Evolutionary conservation across 2,888 invertebrate species (phyloP).

Genomic region (Lepidocyrtoides sp.): DNA sequence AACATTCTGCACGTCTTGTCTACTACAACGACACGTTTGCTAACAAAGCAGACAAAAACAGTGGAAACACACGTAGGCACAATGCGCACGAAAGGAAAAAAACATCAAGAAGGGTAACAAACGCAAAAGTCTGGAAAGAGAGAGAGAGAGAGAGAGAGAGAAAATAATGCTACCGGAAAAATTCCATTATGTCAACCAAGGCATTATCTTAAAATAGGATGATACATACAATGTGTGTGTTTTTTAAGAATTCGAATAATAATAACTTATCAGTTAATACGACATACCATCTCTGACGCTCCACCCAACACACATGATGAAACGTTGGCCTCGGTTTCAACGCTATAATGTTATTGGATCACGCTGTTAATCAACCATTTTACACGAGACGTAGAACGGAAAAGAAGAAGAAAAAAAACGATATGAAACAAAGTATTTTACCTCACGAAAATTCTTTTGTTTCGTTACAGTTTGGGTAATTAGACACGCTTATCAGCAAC

Average conservation of each 20-base stretch:
- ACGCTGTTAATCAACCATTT: slow-evolving; percentile 52
- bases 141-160: slow-evolving; percentile 61
- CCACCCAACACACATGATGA: not conserved
- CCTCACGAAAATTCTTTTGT: slow-evolving; percentile 57
- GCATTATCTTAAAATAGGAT: slow-evolving; percentile 68
- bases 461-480: slow-evolving; percentile 63
- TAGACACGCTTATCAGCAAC: slow-evolving; percentile 71
- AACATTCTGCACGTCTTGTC: slow-evolving; percentile 14
- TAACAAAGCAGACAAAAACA: slow-evolving; percentile 52
- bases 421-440: slow-evolving; percentile 53
- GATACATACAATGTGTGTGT: not conserved
- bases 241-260: not conserved
- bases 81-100: not conserved
- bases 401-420: not conserved
- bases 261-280: slow-evolving; percentile 20
- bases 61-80: slow-evolving; percentile 11
- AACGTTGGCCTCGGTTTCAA: not conserved
- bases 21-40: slow-evolving; percentile 21
- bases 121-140: slow-evolving; percentile 16
- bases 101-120: slow-evolving; percentile 65
- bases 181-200: slow-evolving; percentile 73
- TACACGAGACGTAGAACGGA: not conserved
- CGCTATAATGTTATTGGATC: slow-evolving; percentile 5
- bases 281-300: not conserved
- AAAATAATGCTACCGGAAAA: slow-evolving; percentile 47